Conservation (phyloP, 2,797 vertebrate species). For the Hylomyscus alleni region DNA sequence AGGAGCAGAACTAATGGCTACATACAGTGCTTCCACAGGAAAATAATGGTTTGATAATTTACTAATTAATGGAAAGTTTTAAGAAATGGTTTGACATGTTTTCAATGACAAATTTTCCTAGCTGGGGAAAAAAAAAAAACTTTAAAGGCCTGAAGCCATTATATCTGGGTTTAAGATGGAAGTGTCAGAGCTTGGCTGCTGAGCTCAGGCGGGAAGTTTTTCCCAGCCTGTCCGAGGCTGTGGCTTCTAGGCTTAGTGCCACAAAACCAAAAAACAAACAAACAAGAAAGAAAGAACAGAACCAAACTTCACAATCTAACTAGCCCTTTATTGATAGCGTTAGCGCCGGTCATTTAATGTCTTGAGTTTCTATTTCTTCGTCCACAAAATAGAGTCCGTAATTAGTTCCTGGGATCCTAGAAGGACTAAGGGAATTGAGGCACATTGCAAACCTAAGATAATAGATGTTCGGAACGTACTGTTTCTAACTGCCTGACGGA, state of each 20-base stretch:
- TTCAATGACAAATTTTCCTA: neutral
- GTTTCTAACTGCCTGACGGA: neutral
- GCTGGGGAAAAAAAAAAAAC: neutral
- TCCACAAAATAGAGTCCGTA: neutral
- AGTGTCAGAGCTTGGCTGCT: neutral
- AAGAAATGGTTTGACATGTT: slow-evolving; percentile 11
- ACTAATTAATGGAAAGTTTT: slow-evolving; percentile 49
- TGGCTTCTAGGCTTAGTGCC: neutral
- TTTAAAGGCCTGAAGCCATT: neutral
- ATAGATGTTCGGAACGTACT: fast-evolving
- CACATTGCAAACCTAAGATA: neutral
- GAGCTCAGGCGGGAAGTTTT: neutral
- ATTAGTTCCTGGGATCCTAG: neutral
- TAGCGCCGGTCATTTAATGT: neutral
- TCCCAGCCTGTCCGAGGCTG: neutral
- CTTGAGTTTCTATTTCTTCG: neutral
- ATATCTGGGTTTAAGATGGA: neutral
- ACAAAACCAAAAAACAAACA: too few species aligned
- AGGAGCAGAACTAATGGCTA: neutral
- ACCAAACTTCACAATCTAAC: neutral
- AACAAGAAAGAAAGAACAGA: too few species aligned
- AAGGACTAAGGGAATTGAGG: neutral
- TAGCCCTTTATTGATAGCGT: neutral
- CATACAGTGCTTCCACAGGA: neutral
- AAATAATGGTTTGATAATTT: slow-evolving; percentile 32